Conservation (phyloP, 2,888 invertebrate genomes). For the Acleris sparsana region DNA sequence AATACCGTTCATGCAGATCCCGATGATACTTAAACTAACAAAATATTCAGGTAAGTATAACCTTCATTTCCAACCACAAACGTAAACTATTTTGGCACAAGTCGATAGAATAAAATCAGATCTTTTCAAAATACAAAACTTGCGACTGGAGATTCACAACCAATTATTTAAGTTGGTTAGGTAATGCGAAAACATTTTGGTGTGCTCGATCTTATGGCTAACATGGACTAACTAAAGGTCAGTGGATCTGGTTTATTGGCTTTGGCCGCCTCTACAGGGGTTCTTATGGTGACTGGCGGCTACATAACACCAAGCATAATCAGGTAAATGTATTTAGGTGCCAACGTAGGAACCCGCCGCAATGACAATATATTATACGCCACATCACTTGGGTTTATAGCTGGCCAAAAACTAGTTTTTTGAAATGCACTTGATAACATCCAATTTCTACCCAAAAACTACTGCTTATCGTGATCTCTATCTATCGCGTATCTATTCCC, state of each 20-base stretch:
- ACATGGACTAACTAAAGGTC: neutral
- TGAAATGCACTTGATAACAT: no score
- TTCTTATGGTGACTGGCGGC: no score
- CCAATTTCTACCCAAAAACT: no score
- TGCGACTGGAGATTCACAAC: slow-evolving; percentile 23
- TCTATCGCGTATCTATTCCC: no score
- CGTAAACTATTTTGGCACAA: slow-evolving; percentile 28
- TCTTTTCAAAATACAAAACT: slow-evolving; percentile 13
- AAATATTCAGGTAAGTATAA: neutral
- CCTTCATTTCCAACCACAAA: slow-evolving; percentile 16
- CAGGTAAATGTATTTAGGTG: no score
- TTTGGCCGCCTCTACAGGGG: no score
- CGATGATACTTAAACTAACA: neutral
- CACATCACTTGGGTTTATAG: no score
- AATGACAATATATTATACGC: no score
- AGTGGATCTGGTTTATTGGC: neutral
- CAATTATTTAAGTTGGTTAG: neutral
- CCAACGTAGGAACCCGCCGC: no score
- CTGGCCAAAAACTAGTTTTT: no score
- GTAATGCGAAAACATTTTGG: neutral
- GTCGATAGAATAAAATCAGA: slow-evolving; percentile 23
- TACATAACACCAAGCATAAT: no score
- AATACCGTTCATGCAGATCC: slow-evolving; percentile 23
- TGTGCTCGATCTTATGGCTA: neutral
- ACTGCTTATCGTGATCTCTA: no score